These are phyloP conservation scores for Glyphotaelius pellucidus DNA, from an alignment of 2,888 invertebrate genomes.

Conservation along the genomic window DNA sequence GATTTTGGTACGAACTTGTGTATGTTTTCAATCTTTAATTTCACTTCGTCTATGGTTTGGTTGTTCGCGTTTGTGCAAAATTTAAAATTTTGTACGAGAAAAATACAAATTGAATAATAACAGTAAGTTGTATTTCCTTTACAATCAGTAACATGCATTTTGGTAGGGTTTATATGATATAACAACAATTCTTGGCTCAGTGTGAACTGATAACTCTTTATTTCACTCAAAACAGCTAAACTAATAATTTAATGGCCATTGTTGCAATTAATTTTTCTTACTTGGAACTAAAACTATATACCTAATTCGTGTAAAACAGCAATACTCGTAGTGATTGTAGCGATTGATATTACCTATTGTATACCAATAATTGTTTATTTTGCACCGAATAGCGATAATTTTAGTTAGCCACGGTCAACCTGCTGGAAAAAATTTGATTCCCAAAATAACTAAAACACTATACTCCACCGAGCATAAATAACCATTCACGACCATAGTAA, in stretches of 20 bases:
- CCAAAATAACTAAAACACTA: not conserved
- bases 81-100: not conserved
- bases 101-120: not conserved
- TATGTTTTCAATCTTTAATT: not conserved
- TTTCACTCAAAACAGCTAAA: not conserved
- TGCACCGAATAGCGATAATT: not conserved
- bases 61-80: not conserved
- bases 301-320: not conserved
- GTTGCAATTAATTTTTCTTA: not conserved
- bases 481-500: not conserved
- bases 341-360: not conserved
- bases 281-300: not conserved
- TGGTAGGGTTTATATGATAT: not conserved
- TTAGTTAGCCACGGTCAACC: not conserved
- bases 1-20: not conserved
- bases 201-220: not conserved
- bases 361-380: not conserved
- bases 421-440: not conserved
- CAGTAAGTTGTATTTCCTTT: not conserved
- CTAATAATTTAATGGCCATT: not conserved
- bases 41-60: not conserved
- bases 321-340: not conserved
- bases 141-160: not conserved
- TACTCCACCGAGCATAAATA: not conserved
- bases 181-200: not conserved